phyloP scores from a whole-genome alignment of 2,888 invertebrate genomes.

The Leptinotarsa tumamoca region DNA sequence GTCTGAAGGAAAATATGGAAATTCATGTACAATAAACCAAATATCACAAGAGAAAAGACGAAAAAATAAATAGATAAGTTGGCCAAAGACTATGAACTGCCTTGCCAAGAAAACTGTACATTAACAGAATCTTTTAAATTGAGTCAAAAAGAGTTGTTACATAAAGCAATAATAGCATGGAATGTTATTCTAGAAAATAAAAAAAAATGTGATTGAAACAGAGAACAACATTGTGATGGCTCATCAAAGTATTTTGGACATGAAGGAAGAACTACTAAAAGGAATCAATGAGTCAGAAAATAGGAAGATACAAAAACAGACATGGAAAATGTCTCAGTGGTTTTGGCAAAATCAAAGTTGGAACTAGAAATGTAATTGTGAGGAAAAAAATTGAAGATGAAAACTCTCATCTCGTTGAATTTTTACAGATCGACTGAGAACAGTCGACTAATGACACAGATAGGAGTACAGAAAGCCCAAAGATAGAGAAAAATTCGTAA shows the following conservation, averaged over 20 bases:
- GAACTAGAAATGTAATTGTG: constrained; percentile 59
- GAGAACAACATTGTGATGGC: constrained; percentile 54
- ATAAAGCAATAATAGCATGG: constrained; percentile 52
- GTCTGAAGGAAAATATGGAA: constrained; percentile 41
- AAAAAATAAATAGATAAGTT: constrained; percentile 26
- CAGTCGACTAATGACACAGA: constrained; percentile 60
- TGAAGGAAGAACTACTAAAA: constrained; percentile 52
- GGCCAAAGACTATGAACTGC: constrained; percentile 28
- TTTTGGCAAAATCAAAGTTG: constrained; percentile 59
- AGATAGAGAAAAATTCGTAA: constrained; percentile 61
- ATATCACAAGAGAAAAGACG: constrained; percentile 35
- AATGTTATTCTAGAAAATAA: constrained; percentile 55
- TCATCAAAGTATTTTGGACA: constrained; percentile 53
- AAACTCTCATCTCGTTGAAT: constrained; percentile 48
- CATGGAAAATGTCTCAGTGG: constrained; percentile 50
- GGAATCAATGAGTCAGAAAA: constrained; percentile 50
- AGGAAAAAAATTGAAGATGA: constrained; percentile 54
- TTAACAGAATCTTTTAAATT: constrained; percentile 43
- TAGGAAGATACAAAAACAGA: constrained; percentile 42
- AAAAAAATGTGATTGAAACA: constrained; percentile 55
- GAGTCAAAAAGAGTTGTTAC: constrained; percentile 49
- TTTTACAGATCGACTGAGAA: constrained; percentile 61
- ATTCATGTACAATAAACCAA: constrained; percentile 32
- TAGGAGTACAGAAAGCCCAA: constrained; percentile 61
- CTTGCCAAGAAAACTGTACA: constrained; percentile 42